phyloP scores from a whole-genome alignment of 2,888 invertebrate genomes.

The Lutraria lutraria region DNA sequence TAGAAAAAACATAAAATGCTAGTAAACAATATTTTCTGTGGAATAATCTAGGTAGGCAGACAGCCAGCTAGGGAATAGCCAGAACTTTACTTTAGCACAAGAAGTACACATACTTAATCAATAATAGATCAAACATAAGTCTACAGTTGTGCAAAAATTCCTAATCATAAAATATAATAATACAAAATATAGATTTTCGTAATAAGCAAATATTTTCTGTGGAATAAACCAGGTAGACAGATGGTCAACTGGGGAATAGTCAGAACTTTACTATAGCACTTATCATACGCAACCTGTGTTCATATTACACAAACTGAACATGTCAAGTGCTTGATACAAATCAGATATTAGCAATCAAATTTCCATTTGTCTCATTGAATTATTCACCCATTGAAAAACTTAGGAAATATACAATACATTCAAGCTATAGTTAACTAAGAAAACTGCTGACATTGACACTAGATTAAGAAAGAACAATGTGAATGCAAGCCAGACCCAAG shows the following conservation, averaged over 20 bases:
- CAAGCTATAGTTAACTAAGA: too few relatives aligned
- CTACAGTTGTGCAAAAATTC: neutral
- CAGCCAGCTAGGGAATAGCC: conserved; percentile 29
- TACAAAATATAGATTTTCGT: neutral
- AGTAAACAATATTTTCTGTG: neutral
- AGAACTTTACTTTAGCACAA: conserved; percentile 17
- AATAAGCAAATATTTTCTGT: neutral
- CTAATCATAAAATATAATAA: neutral
- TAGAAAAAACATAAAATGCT: too few relatives aligned
- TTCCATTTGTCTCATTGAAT: too few relatives aligned
- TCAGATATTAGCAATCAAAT: too few relatives aligned
- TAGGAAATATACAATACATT: too few relatives aligned
- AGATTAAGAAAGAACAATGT: too few relatives aligned
- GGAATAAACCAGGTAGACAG: conserved; percentile 14
- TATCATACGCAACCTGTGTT: neutral
- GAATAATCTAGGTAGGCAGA: conserved; percentile 24
- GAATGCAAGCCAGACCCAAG: too few relatives aligned
- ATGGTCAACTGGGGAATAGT: conserved; percentile 16
- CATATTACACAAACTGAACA: too few relatives aligned
- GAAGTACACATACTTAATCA: neutral
- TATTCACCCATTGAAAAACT: too few relatives aligned
- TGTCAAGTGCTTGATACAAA: too few relatives aligned
- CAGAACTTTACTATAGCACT: conserved; percentile 16
- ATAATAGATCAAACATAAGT: neutral
- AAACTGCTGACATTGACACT: too few relatives aligned